Percentiles rank a stretch among this genome's conserved stretches.
phyloP scores from a whole-genome alignment of 2,797 vertebrate species.

The Phalloptychus januarius region DNA sequence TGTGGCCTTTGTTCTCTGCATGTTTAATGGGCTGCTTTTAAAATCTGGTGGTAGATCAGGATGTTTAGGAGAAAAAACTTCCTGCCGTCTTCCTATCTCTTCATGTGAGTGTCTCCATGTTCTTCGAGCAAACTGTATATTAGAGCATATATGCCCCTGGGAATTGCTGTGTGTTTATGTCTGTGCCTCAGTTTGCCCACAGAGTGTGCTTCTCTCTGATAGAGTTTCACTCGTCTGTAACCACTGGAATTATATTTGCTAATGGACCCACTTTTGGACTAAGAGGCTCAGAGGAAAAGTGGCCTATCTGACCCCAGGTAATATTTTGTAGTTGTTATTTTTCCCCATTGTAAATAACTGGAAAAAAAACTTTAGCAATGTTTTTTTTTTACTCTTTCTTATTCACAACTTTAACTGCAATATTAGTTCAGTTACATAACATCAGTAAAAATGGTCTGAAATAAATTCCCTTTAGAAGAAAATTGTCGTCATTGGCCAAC shows the following conservation, averaged over 20 bases:
- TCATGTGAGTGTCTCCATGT: constrained; percentile 6
- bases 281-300: constrained; percentile 60
- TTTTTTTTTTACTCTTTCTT: constrained; percentile 36
- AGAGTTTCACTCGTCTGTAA: constrained; percentile 71
- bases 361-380: no score
- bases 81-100: constrained; percentile 27
- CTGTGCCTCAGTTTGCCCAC: constrained; percentile 26
- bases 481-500: constrained; percentile 12
- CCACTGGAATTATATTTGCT: constrained; percentile 75
- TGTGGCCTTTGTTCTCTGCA: constrained; percentile 27
- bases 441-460: constrained; percentile 17
- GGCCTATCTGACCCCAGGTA: constrained; percentile 66
- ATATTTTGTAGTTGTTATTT: constrained; percentile 49
- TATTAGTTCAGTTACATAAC: constrained; percentile 10
- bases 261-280: constrained; percentile 71
- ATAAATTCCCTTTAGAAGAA: constrained; percentile 17
- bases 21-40: constrained; percentile 53
- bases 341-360: constrained; percentile 12
- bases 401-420: constrained; percentile 20
- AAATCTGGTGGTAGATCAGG: constrained; percentile 55
- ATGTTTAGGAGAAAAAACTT: constrained; percentile 50
- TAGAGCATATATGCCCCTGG: constrained; percentile 25
- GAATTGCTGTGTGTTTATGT: constrained; percentile 11
- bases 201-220: constrained; percentile 53
- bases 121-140: constrained; percentile 15